phyloP scores from a whole-genome alignment of 2,888 invertebrate species.

The Meiosimyza platycephala region DNA sequence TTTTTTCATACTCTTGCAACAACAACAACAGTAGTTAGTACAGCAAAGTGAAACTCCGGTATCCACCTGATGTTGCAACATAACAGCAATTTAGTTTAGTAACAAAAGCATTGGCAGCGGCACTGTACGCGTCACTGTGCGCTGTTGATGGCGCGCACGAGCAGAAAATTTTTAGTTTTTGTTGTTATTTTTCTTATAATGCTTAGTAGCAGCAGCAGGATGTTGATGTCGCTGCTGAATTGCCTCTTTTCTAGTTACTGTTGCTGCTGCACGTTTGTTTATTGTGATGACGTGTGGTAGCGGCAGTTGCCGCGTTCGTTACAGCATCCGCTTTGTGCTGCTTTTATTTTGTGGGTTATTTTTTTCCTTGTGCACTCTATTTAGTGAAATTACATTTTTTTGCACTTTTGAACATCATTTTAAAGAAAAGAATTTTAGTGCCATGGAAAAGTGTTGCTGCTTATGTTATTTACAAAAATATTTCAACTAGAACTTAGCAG shows the following conservation, averaged over 20 bases:
- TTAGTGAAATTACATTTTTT: not conserved
- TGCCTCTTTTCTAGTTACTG: constrained; percentile 7
- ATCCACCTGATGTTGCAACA: constrained; percentile 40
- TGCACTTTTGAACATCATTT: too few relatives aligned
- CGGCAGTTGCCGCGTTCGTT: constrained; percentile 8
- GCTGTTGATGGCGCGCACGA: constrained; percentile 31
- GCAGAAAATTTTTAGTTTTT: constrained; percentile 41
- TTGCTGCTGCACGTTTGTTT: constrained; percentile 36
- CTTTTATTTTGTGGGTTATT: constrained; percentile 16
- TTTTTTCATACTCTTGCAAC: not conserved
- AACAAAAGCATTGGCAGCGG: constrained; percentile 24
- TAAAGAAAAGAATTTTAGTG: too few relatives aligned
- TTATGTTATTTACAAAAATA: not conserved
- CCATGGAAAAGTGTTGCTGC: not conserved
- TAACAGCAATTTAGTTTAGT: constrained; percentile 25
- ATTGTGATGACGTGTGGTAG: constrained; percentile 18
- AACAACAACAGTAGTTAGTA: not conserved
- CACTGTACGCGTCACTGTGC: constrained; percentile 29
- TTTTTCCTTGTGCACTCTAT: constrained; percentile 3
- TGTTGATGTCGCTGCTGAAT: constrained; percentile 19
- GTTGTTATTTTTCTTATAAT: not conserved
- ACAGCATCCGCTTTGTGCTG: constrained; percentile 21
- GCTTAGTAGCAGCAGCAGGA: constrained; percentile 1
- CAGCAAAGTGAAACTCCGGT: constrained; percentile 27
- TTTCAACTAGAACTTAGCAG: too few relatives aligned